These are phyloP conservation scores for Heliocidaris erythrogramma DNA, from an alignment of 35 echinoderm and acorn worm species.

Conservation along the genomic window DNA sequence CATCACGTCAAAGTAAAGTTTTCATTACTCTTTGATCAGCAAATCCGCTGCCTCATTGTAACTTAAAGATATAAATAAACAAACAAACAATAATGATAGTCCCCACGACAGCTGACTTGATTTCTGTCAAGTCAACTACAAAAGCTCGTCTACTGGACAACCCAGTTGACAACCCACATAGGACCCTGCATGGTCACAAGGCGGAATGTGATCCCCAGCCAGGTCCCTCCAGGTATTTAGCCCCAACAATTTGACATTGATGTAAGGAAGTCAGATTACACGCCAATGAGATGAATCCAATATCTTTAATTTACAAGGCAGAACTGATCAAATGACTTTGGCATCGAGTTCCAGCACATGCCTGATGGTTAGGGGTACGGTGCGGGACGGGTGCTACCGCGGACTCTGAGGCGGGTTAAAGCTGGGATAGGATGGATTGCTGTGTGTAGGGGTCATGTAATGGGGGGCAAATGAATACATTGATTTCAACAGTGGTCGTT, in stretches of 20 bases:
- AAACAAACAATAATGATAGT: background rate
- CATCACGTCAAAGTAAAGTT: too few species aligned
- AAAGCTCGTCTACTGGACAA: background rate
- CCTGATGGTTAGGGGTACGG: background rate
- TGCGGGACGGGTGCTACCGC: background rate
- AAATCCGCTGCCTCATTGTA: too few species aligned
- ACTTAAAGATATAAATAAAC: too few species aligned
- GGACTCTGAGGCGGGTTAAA: background rate
- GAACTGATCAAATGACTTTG: conserved; percentile 11
- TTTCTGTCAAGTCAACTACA: background rate
- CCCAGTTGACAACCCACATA: background rate
- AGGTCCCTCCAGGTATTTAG: background rate
- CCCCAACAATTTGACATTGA: background rate
- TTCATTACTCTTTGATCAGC: too few species aligned
- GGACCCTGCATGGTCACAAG: background rate
- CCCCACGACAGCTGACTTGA: background rate
- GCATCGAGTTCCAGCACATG: background rate
- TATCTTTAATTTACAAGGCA: background rate
- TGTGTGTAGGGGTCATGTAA: background rate
- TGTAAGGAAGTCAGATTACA: background rate
- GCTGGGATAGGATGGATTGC: background rate
- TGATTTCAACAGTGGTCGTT: background rate
- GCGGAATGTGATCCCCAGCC: background rate
- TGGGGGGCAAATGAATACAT: background rate
- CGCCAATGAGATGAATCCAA: background rate